Conservation (phyloP, 2,113 vertebrate genomes). For the Tringa solitaria region DNA sequence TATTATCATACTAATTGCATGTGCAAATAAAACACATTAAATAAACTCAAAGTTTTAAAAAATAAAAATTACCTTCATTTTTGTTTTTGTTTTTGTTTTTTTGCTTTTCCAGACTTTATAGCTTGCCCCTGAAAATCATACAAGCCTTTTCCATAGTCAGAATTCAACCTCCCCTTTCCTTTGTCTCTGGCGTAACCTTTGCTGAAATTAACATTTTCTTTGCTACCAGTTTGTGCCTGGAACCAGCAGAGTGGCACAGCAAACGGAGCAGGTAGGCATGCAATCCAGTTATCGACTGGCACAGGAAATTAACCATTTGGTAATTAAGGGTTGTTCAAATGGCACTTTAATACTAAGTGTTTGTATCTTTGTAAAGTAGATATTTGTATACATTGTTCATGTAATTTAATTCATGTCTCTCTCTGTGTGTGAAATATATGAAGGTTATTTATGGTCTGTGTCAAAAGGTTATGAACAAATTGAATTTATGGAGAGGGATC, state of each 20-base stretch:
- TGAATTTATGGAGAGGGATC: neutral
- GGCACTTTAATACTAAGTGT: neutral
- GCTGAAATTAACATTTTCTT: neutral
- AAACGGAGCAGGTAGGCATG: fast-evolving
- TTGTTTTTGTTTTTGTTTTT: neutral
- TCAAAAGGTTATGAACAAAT: neutral
- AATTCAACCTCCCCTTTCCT: neutral
- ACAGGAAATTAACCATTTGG: neutral
- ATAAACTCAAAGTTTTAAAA: neutral
- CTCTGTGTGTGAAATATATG: neutral
- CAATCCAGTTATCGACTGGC: neutral
- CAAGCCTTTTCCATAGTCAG: neutral
- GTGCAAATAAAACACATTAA: neutral
- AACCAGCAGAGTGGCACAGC: neutral
- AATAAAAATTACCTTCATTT: neutral
- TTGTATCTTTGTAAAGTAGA: neutral
- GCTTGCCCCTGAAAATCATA: neutral
- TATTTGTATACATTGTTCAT: neutral
- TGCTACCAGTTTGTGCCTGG: neutral
- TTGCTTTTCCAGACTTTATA: neutral
- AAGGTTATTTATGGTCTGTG: neutral
- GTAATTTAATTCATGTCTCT: neutral
- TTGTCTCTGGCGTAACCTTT: neutral
- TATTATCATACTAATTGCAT: neutral
- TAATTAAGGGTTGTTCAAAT: neutral